Evolutionary conservation across 2,113 vertebrate species (phyloP), one percentile per base, ranked within the genome.

Genomic region (Propithecus coquereli): DNA sequence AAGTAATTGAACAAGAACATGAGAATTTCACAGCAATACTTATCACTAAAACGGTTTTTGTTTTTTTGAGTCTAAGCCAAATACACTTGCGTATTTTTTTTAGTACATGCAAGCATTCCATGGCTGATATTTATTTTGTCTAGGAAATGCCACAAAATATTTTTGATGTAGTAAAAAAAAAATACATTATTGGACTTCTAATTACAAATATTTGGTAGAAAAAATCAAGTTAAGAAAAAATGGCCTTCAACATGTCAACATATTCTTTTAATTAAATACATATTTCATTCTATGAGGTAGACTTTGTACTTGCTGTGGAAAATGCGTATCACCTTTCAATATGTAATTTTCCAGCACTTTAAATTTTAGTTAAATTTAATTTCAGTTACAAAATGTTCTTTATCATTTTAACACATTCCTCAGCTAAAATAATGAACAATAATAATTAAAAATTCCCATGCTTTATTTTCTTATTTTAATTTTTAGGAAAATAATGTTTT

Each of bases 271-370:
- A 80, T 32, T 90, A 86, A 95, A 30, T 90, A 20, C 18, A 34
- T 57, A 43, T 83, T 87, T 85, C 61, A 77, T 94, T 66, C 76
- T 94, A 68, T 89, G 7, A 90, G 71, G 16, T 45, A 95, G 17
- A 59, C 4, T 83, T 95, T 17, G 77, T 4, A 90, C 14, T 92
- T 93, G 73, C 63, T 73, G 11, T 20, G 6, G 2, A 54, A 16
- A 65, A 45, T 77, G 52, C 90, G n/a, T 18, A 43, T 68, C 37
- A 94, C 74, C 71, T 95, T 94, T 95, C 68, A 96, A 95, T 70
- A 68, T 90, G 71, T 95, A 97, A 87, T 96, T 74, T 95, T 95
- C 73, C 14, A 98, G 73, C 80, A 88, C 94, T 96, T 97, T 87
- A 73, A 32, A 68, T 93, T 96, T 74, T 94, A 91, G 93, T 91